phyloP scores from a whole-genome alignment of 1,140 invertebrate genomes.

The Neomicropteryx cornuta region DNA sequence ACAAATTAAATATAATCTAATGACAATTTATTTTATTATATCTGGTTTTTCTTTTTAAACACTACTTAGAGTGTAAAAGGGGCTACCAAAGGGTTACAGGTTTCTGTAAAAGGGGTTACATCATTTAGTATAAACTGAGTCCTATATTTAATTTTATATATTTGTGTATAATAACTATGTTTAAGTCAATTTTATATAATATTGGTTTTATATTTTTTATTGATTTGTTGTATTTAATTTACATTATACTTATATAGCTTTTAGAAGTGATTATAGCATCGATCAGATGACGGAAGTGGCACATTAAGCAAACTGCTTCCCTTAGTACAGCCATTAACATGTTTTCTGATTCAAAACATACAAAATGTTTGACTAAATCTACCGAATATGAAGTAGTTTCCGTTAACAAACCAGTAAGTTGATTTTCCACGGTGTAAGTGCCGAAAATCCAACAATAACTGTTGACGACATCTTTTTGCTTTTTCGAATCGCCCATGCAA shows the following conservation, averaged over 20 bases:
- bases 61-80: too few relatives aligned
- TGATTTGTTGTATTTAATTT: too few relatives aligned
- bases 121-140: too few relatives aligned
- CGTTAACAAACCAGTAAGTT: constrained; percentile 27
- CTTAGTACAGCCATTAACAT: not conserved
- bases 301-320: not conserved
- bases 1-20: constrained; percentile 2
- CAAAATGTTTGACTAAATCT: not conserved
- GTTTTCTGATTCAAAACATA: constrained; percentile 3
- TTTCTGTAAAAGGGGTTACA: too few relatives aligned
- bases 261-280: too few relatives aligned
- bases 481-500: constrained; percentile 42
- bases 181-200: not conserved
- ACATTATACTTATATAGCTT: too few relatives aligned
- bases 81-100: not conserved
- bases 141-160: constrained; percentile 1
- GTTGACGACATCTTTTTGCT: constrained; percentile 49
- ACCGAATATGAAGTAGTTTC: not conserved
- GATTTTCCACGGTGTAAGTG: constrained; percentile 52
- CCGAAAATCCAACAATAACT: constrained; percentile 70
- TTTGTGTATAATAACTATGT: too few relatives aligned
- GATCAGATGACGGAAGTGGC: too few relatives aligned
- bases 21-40: not conserved
- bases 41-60: not conserved
- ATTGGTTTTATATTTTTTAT: not conserved